Percentiles rank a stretch among this genome's conserved stretches.
These are phyloP conservation scores for Limonius californicus DNA, from an alignment of 1,140 invertebrate species.

Conservation along the genomic window DNA sequence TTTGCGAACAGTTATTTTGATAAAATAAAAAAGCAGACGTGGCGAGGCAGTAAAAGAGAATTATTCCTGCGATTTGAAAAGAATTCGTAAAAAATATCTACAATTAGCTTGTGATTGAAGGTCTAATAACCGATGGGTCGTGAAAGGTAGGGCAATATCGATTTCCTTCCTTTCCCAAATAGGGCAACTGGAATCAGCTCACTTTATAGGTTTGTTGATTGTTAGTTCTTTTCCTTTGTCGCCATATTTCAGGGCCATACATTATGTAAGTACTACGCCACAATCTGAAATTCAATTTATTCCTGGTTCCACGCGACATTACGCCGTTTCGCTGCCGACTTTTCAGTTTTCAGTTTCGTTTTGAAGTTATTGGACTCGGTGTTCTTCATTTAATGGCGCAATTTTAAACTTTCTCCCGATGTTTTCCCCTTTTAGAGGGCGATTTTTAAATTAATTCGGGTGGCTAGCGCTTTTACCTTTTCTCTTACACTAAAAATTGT, in stretches of 20 bases:
- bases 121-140: constrained; percentile 10
- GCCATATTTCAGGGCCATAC: constrained; percentile 19
- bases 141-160: constrained; percentile 7
- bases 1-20: too few species aligned
- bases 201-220: constrained; percentile 19
- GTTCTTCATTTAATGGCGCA: too few species aligned
- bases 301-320: not conserved
- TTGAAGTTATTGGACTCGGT: too few species aligned
- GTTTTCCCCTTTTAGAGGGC: too few species aligned
- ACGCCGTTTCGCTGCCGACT: constrained; percentile 3
- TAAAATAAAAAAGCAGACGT: too few species aligned
- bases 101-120: constrained; percentile 10
- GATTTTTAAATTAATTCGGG: too few species aligned
- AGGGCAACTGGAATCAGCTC: constrained; percentile 11
- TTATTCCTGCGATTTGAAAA: not conserved
- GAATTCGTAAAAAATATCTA: not conserved
- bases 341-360: not conserved
- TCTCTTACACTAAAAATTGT: too few species aligned
- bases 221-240: constrained; percentile 20
- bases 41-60: too few species aligned
- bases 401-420: too few species aligned
- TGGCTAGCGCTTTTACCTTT: too few species aligned
- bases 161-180: constrained; percentile 11
- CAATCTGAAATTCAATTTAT: constrained; percentile 19
- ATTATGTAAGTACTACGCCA: constrained; percentile 16